Evolutionary conservation across 2,888 invertebrate genomes (phyloP).

Genomic region (Phalera bucephala): DNA sequence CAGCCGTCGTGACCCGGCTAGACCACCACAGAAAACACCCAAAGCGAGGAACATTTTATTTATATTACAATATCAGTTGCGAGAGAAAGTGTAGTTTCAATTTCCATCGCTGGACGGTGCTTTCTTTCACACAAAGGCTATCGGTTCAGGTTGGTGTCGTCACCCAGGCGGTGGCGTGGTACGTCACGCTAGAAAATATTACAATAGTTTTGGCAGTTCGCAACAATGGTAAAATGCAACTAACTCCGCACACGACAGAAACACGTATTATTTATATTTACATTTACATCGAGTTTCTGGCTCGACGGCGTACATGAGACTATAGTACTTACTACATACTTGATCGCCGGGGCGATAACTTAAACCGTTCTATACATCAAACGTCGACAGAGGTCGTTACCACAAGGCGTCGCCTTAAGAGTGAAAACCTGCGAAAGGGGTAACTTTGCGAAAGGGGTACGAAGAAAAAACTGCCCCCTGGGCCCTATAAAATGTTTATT

Average conservation of each 20-base stretch:
- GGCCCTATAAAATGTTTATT: no score
- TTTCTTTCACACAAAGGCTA: background rate
- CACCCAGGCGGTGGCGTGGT: constrained; percentile 30
- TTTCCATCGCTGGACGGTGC: background rate
- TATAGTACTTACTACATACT: constrained; percentile 45
- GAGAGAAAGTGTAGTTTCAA: background rate
- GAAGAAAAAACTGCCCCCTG: no score
- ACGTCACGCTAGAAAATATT: constrained; percentile 67
- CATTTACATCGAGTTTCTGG: constrained; percentile 51
- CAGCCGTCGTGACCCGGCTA: constrained; percentile 12
- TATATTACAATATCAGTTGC: no score
- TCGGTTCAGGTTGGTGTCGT: no score
- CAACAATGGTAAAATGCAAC: constrained; percentile 81
- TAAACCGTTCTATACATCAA: constrained; percentile 55
- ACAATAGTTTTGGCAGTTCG: constrained; percentile 81
- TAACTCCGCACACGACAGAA: constrained; percentile 64
- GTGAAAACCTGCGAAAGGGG: no score
- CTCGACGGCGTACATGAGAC: constrained; percentile 40
- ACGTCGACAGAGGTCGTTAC: constrained; percentile 35
- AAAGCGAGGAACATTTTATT: background rate
- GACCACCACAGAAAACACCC: constrained; percentile 7
- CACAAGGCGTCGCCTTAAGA: no score
- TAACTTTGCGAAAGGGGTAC: no score
- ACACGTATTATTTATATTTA: constrained; percentile 71
- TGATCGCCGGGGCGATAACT: constrained; percentile 40